phyloP scores from a whole-genome alignment of 2,113 vertebrate genomes.

The Alexandromys fortis region DNA sequence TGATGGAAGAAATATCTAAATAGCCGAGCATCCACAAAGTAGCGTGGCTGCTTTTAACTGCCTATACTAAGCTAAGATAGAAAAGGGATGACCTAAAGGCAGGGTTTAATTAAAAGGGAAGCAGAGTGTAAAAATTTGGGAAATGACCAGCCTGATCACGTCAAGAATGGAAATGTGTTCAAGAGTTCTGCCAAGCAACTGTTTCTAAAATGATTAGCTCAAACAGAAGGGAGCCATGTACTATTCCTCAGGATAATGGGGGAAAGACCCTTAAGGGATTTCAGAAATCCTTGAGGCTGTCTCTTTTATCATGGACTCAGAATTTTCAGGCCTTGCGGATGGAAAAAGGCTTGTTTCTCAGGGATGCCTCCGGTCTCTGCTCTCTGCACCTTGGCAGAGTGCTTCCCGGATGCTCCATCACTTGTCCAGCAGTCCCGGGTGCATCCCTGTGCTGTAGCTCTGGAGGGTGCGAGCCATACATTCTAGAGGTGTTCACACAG shows the following conservation, averaged over 20 bases:
- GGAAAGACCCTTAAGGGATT: not conserved
- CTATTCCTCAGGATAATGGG: not conserved
- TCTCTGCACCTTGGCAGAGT: not conserved
- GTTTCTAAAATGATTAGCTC: not conserved
- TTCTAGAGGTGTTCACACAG: not conserved
- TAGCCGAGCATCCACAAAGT: not conserved
- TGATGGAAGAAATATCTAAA: not conserved
- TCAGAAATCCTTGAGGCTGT: not conserved
- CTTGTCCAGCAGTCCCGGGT: not conserved
- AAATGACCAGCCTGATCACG: not conserved
- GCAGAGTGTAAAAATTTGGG: constrained; percentile 20
- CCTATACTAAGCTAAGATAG: constrained; percentile 19
- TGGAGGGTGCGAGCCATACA: not conserved
- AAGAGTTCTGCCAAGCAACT: constrained; percentile 21
- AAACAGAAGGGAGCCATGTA: not conserved
- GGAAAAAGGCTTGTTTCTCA: not conserved
- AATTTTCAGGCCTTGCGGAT: not conserved
- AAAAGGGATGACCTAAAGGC: constrained; percentile 20
- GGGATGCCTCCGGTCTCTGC: not conserved
- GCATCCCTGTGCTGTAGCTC: not conserved
- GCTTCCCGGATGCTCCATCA: not conserved
- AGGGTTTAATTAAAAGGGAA: constrained; percentile 48
- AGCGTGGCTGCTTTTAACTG: not conserved
- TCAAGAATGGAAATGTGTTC: constrained; percentile 24
- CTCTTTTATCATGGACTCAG: not conserved